Base-by-base conservation (phyloP, 1,140 invertebrate species). In the Drosophila aff. region DNA sequence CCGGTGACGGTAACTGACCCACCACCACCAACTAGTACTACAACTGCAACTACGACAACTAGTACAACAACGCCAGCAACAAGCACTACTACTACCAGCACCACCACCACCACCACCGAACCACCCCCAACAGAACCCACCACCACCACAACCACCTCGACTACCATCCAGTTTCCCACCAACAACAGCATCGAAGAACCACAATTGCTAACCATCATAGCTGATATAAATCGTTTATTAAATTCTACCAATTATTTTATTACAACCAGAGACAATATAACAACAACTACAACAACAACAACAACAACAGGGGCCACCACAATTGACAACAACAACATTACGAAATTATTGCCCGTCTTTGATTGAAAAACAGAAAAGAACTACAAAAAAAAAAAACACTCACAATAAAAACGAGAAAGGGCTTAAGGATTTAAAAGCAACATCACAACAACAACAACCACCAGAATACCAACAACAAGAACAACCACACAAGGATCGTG, bases 231-330 rank as follows among this genome's bases (percentile, higher is more conserved):
- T 87, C 91, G 91, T 85, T 81, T 92, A 92, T 91, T 92, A 91
- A 92, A 92, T 76, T 91, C 82, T 91, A 91, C 91, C 79, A 92
- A 92, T 92, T 92, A 92, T 91, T 91, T 92, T 81, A 92, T 92
- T 91, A 92, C 91, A 81, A 92, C 85, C 79, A 92, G 91, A 92
- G 79, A 92, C 87, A 92, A 92, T 82, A 50, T 82, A 76, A 79
- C 79, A 80, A 68, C 89, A 74, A 60, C 85, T 79, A 68, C 87
- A 73, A 64, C 85, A 38, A 64, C 85, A 73, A 64, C 85, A 38
- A 64, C 85, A 38, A 50, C 79, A 67, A 47, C 86, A 66, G 52
- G 57, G 63, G 65, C 65, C 71, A 76, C 69, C n/a, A 67, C 58
- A 65, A 83, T 62, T 66, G 73, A 77, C 64, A 87, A 73, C 68